These are phyloP conservation scores for Pluvialis apricaria DNA, from an alignment of 2,113 vertebrate genomes.

Conservation along the genomic window DNA sequence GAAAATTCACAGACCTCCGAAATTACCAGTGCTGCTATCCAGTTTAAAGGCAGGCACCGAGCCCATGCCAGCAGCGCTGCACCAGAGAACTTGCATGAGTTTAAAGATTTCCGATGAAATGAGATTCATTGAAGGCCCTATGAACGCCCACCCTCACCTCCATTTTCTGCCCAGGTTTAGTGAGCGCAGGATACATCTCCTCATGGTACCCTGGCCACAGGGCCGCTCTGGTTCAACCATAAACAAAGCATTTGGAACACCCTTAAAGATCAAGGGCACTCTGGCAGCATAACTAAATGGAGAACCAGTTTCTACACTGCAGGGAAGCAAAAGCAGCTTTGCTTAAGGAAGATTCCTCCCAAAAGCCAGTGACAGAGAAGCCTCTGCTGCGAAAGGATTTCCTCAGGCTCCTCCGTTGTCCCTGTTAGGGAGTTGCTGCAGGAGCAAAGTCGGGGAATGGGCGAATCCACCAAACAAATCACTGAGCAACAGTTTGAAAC, in stretches of 20 bases:
- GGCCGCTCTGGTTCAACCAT: background rate
- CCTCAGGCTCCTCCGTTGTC: background rate
- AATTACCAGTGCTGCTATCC: background rate
- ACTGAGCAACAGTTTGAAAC: background rate
- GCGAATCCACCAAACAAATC: background rate
- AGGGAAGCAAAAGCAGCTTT: background rate
- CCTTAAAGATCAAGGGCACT: background rate
- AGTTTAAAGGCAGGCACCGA: background rate
- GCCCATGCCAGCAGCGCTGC: background rate
- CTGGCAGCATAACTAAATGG: background rate
- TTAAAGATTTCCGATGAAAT: background rate
- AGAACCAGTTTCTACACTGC: background rate
- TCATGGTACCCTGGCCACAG: rapidly evolving
- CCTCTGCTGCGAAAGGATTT: background rate
- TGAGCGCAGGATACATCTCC: background rate
- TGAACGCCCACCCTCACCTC: background rate
- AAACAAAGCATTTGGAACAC: background rate
- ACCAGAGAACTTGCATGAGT: rapidly evolving
- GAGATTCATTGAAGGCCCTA: background rate
- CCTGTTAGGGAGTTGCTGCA: background rate
- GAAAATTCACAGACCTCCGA: background rate
- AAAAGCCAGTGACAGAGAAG: background rate
- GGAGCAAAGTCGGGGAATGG: background rate
- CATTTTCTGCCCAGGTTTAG: background rate
- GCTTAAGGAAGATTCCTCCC: background rate